phyloP scores from a whole-genome alignment of 1,140 invertebrate genomes.

The Hypsibius dujardini region DNA sequence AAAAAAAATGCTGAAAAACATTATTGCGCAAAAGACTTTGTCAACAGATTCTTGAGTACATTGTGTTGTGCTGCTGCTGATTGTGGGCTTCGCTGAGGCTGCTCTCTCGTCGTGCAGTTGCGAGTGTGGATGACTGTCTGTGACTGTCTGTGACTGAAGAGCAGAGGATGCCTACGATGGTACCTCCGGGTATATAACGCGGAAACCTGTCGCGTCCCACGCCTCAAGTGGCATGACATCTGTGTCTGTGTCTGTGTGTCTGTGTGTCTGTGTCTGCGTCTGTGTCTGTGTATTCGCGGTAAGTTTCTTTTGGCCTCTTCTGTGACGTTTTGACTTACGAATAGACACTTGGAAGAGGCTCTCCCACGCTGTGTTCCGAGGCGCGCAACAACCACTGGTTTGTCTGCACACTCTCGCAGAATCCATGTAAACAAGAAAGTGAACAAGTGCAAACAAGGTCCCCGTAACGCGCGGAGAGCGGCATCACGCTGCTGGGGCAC shows the following conservation, averaged over 20 bases:
- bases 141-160: neutral
- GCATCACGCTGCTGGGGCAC: neutral
- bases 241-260: too few relatives aligned
- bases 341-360: too few relatives aligned
- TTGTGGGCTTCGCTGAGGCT: neutral
- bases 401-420: neutral
- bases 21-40: neutral
- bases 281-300: neutral
- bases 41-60: neutral
- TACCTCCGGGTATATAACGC: neutral
- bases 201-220: neutral
- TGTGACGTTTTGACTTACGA: too few relatives aligned
- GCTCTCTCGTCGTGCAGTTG: neutral
- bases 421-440: neutral
- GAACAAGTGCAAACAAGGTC: neutral
- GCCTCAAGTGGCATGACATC: neutral
- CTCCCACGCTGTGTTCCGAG: too few relatives aligned
- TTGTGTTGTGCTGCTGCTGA: neutral
- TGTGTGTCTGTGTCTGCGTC: neutral
- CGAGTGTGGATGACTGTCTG: neutral
- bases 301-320: too few relatives aligned
- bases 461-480: neutral
- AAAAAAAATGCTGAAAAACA: constrained; percentile 1
- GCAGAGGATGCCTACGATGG: neutral
- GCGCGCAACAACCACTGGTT: too few relatives aligned